A percentile compares a stretch with the other conserved stretches of the same genome.
Evolutionary conservation across 2,888 invertebrate species (phyloP).

Genomic region (Dyspetes luteomarginatus): DNA sequence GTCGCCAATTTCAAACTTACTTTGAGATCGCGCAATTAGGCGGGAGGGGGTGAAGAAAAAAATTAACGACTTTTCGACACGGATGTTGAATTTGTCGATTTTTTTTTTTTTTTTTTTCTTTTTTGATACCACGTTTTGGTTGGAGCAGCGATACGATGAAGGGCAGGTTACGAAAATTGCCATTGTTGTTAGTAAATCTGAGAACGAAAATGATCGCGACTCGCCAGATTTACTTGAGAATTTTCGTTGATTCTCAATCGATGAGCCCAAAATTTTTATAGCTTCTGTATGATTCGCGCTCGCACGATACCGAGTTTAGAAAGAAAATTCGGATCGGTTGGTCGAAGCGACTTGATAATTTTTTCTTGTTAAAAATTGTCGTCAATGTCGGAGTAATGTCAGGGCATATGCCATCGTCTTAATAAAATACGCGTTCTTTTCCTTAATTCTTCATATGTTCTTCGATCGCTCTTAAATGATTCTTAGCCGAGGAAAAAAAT

Average conservation of each 20-base stretch:
- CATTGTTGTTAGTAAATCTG: neutral
- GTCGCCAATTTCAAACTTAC: slow-evolving; percentile 25
- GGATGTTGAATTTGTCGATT: slow-evolving; percentile 53
- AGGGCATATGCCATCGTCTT: slow-evolving; percentile 30
- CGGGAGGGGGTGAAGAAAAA: too few relatives aligned
- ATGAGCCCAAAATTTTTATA: neutral
- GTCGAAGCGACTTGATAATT: slow-evolving; percentile 9
- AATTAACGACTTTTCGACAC: slow-evolving; percentile 31
- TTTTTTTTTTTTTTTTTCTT: slow-evolving; percentile 58
- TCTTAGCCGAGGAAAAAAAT: neutral
- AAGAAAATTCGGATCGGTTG: neutral
- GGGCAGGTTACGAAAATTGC: neutral
- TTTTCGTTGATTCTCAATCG: neutral
- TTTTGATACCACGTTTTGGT: slow-evolving; percentile 46
- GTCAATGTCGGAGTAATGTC: neutral
- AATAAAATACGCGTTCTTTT: slow-evolving; percentile 34
- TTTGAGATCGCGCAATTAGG: slow-evolving; percentile 26
- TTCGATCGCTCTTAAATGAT: slow-evolving; percentile 27
- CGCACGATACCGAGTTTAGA: neutral
- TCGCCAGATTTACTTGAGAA: neutral
- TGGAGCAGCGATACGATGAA: slow-evolving; percentile 27
- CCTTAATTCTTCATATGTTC: slow-evolving; percentile 8
- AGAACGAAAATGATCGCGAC: neutral
- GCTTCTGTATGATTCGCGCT: neutral
- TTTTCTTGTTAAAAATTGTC: slow-evolving; percentile 10